Evolutionary conservation across 2,113 vertebrate genomes (phyloP).

Genomic region (Plestiodon gilberti): DNA sequence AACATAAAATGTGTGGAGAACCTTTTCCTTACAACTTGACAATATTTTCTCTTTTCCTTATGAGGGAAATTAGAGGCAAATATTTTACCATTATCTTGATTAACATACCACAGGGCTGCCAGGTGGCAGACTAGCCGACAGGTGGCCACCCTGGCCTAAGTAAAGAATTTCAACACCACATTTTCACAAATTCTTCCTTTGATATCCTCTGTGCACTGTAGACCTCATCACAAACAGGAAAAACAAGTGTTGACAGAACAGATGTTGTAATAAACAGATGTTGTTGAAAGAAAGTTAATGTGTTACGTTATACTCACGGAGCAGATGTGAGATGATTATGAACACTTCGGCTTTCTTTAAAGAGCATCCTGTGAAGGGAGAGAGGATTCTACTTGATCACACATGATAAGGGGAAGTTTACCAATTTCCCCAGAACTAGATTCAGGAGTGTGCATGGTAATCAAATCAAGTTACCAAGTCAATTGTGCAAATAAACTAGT

Average conservation of each 20-base stretch:
- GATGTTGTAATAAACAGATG: background rate
- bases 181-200: background rate
- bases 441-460: slow-evolving; percentile 6
- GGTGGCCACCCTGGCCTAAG: background rate
- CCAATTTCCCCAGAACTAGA: background rate
- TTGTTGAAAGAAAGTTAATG: background rate
- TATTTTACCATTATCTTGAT: background rate
- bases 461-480: slow-evolving; percentile 23
- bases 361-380: slow-evolving; percentile 86
- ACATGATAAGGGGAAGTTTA: background rate
- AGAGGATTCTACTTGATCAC: slow-evolving; percentile 7
- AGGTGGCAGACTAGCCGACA: background rate
- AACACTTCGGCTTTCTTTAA: slow-evolving; percentile 94
- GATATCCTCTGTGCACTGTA: background rate
- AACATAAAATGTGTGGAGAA: background rate
- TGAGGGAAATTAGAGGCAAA: background rate
- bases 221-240: background rate
- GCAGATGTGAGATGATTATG: slow-evolving; percentile 96
- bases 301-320: slow-evolving; percentile 85
- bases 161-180: background rate
- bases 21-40: background rate
- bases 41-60: background rate
- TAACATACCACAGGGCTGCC: background rate
- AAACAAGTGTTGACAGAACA: background rate
- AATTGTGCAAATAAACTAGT: background rate